Evolutionary conservation across 2,797 vertebrate species (phyloP).

Genomic region (Sylvia borin): DNA sequence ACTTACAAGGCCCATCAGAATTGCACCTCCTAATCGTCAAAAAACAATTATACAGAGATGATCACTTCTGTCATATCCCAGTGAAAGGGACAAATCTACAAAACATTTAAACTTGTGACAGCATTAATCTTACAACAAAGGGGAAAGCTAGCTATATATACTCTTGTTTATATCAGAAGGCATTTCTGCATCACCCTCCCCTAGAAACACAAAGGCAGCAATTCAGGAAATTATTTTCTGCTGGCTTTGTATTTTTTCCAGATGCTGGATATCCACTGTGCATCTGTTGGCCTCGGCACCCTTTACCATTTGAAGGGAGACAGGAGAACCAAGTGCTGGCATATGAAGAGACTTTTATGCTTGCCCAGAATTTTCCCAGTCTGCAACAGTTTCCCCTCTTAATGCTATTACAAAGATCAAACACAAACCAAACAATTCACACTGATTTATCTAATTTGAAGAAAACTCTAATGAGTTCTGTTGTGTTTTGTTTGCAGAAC

Average conservation of each 20-base stretch:
- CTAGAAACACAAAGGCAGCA: background rate
- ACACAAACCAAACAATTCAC: constrained; percentile 21
- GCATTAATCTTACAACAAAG: background rate
- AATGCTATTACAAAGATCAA: background rate
- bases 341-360: background rate
- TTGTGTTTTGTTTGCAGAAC: constrained; percentile 78
- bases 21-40: background rate
- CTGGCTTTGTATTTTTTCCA: background rate
- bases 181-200: background rate
- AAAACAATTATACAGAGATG: background rate
- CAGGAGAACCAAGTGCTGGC: background rate
- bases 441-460: constrained; percentile 61
- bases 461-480: constrained; percentile 57
- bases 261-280: background rate
- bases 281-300: background rate
- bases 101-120: background rate
- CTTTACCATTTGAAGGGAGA: background rate
- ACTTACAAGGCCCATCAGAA: background rate
- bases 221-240: background rate
- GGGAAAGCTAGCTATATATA: background rate
- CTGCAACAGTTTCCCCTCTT: background rate
- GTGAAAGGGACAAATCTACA: background rate
- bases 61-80: background rate
- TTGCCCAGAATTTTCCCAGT: constrained; percentile 26
- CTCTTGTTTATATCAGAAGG: background rate